Evolutionary conservation across 1,140 invertebrate genomes (phyloP), one percentile per base, ranked within the genome.

Genomic region (Drosophila nasuta): DNA sequence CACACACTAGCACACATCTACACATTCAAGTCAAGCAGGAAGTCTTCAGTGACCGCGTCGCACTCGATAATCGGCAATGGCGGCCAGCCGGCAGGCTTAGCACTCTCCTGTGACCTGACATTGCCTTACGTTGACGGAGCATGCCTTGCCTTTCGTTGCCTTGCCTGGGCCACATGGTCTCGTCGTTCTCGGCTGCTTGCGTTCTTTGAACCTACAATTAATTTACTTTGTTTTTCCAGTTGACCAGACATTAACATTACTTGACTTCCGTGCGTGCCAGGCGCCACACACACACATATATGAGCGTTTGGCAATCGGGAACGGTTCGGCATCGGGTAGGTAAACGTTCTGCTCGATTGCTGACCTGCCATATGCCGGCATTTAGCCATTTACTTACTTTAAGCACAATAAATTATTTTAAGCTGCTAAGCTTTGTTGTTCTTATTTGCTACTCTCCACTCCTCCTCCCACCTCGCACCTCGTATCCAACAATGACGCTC

Each of bases 181-280:
- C 33, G 15, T 15, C 33, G 46, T 49, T 25, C 13, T 51, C 33
- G 66, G 58, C 49, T 64, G 74, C 52, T 46, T 68, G 76, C 72
- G 71, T 76, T 78, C 85, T 81, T 81, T 89, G 85, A 89, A 89
- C 85, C 81, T 85, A 81, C 85, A 89, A 89, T 89, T 89, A 89
- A 89, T 89, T 89, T 89, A 89, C 85, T 89, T 89, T 89, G 85
- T 89, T 89, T 88, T 89, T 89, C 85, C 85, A 89, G 85, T 88
- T 89, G 85, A 89, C 85, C 85, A 89, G 85, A 89, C 81, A 89
- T 89, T 89, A 89, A 89, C 85, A 89, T 89, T 89, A 85, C 85
- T 89, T 90, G 85, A 89, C 85, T 89, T 89, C 81, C 86, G 86
- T 89, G 81, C 85, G 78, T 88, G 85, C 81, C 73, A 48, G 30